Percentiles rank a stretch among this genome's conserved stretches.
phyloP scores from a whole-genome alignment of 2,888 invertebrate genomes.

The Apotomis turbidana region DNA sequence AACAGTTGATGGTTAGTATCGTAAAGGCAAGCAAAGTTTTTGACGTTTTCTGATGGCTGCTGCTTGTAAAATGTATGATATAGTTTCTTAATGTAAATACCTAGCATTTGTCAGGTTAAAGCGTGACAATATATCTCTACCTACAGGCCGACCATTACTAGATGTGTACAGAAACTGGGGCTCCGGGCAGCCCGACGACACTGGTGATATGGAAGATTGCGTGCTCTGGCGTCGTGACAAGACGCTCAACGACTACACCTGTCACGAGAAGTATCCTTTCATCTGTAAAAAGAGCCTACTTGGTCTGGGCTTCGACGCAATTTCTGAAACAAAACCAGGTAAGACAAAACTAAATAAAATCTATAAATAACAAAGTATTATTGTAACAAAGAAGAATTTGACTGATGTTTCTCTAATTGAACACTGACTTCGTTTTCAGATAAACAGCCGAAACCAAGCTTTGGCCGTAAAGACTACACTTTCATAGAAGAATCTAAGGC shows the following conservation, averaged over 20 bases:
- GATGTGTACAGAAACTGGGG: slow-evolving; percentile 65
- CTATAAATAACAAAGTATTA: too few species aligned
- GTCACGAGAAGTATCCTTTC: slow-evolving; percentile 58
- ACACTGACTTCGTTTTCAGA: slow-evolving; percentile 18
- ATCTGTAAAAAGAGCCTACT: slow-evolving; percentile 66
- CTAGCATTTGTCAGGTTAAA: not conserved
- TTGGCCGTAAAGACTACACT: too few species aligned
- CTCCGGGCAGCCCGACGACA: slow-evolving; percentile 64
- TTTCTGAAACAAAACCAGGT: not conserved
- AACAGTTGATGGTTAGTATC: slow-evolving; percentile 47
- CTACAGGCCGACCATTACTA: slow-evolving; percentile 56
- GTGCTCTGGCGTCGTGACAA: slow-evolving; percentile 54
- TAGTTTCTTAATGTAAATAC: too few species aligned
- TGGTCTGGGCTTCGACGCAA: slow-evolving; percentile 43
- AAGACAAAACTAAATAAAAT: not conserved
- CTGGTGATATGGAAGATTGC: slow-evolving; percentile 58
- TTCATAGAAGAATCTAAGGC: slow-evolving; percentile 50
- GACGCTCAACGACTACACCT: slow-evolving; percentile 59
- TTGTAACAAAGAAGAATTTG: too few species aligned
- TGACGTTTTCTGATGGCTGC: too few species aligned
- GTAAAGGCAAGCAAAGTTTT: not conserved
- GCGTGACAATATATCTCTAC: not conserved
- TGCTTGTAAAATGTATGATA: not conserved
- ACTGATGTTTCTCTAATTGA: too few species aligned
- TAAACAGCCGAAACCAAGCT: slow-evolving; percentile 42